These are phyloP conservation scores for Nilaparvata lugens DNA, from an alignment of 1,140 invertebrate genomes.

Conservation along the genomic window DNA sequence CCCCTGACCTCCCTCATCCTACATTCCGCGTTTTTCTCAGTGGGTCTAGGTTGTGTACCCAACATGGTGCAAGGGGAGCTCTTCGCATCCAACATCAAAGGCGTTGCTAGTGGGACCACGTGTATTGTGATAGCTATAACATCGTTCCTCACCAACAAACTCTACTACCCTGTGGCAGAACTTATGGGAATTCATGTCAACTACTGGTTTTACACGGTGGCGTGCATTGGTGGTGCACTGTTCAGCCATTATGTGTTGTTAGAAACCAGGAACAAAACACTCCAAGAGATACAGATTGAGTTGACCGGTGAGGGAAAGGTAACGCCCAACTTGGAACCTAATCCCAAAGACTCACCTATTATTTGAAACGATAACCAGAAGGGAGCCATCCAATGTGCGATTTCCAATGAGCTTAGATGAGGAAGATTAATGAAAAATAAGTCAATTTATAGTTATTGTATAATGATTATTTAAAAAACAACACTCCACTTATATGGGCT, in stretches of 20 bases:
- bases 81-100: constrained; percentile 19
- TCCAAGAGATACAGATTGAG: constrained; percentile 57
- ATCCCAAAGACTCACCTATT: too few species aligned
- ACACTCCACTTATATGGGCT: too few species aligned
- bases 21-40: constrained; percentile 11
- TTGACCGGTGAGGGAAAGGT: constrained; percentile 9
- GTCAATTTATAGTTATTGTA: too few species aligned
- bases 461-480: too few species aligned
- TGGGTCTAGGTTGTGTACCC: constrained; percentile 19
- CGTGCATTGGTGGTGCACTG: constrained; percentile 45
- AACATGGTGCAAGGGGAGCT: constrained; percentile 20
- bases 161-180: constrained; percentile 49
- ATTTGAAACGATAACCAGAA: too few species aligned
- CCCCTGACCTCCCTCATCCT: constrained; percentile 11
- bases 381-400: too few species aligned
- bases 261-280: constrained; percentile 70
- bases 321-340: too few species aligned
- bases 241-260: constrained; percentile 57
- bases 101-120: constrained; percentile 11
- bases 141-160: constrained; percentile 58
- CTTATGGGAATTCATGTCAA: constrained; percentile 54
- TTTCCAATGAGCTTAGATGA: too few species aligned
- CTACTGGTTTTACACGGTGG: constrained; percentile 69
- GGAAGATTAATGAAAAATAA: too few species aligned
- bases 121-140: constrained; percentile 12